Evolutionary conservation across 2,113 vertebrate genomes (phyloP).

Genomic region (Saiga tatarica): DNA sequence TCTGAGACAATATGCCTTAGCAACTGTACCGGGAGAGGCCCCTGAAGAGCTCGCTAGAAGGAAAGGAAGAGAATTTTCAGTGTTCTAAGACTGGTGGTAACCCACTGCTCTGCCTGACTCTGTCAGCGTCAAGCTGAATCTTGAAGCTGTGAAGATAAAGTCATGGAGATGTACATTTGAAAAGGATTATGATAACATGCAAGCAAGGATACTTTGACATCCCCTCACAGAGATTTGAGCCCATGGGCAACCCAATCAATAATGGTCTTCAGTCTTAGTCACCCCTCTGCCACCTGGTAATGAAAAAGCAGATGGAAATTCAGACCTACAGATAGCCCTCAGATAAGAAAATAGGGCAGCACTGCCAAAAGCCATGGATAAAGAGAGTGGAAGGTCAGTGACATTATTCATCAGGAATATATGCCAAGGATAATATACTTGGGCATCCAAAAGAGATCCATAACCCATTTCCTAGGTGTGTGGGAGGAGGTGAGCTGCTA

Average conservation of each 20-base stretch:
- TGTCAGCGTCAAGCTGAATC: neutral
- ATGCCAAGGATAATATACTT: neutral
- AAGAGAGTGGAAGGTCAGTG: neutral
- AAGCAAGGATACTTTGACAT: neutral
- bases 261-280: neutral
- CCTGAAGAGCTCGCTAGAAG: neutral
- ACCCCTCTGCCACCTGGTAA: neutral
- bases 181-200: neutral
- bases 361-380: neutral
- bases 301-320: neutral
- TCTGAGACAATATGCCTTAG: neutral
- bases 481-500: neutral
- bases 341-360: neutral
- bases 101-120: neutral
- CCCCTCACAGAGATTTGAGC: neutral
- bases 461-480: neutral
- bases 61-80: neutral
- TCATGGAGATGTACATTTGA: neutral
- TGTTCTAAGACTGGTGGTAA: neutral
- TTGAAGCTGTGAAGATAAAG: neutral
- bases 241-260: neutral
- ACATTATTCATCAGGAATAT: neutral
- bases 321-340: neutral
- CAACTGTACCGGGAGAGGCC: neutral
- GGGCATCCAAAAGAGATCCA: neutral